Base-by-base conservation (phyloP, 2,113 vertebrate genomes). In the Myocastor coypus region DNA sequence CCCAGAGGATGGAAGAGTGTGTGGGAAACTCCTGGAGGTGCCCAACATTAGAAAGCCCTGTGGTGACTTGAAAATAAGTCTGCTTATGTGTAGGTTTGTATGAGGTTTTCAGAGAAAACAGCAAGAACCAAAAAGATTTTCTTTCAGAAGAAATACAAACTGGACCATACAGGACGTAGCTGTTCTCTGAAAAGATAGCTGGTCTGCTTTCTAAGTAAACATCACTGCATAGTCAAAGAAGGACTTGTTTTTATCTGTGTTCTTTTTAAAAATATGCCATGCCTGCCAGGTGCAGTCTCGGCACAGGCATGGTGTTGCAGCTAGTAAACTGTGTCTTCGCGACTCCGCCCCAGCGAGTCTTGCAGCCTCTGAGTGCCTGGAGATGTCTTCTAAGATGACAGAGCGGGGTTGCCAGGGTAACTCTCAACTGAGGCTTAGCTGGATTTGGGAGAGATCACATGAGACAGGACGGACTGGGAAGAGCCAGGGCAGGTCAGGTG, bases 391-490 rank as follows among this genome's bases (percentile, higher is more conserved):
- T 78, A 95, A 93, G 93, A 96, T 88, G 93, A 85, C 93, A 96
- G 12, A 90, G 96, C 66, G 87, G 87, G 80, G 95, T 97, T 97
- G 87, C 97, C 90, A 92, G 96, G 96, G 96, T 28, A 94, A 97
- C 97, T 80, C 24, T 0, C 87, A 22, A 93, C 52, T 91, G 93
- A 94, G 84, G 66, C 69, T 95, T 71, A 40, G 81, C 78, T 59
- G 77, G 93, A 55, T 80, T 89, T 73, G 81, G 89, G 84, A 89
- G 71, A 83, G 50, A 87, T 98, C 95, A 91, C 84, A 71, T 96
- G 97, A 97, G 75, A 87, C 28, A 42, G 59, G 87, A 82, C 69
- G 91, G 52, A 78, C 80, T 61, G 52, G 63, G 80, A 86, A 94
- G 83, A 85, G 83, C 57, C 91, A 69, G 63, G 34, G 46, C 26